Evolutionary conservation across 2,113 vertebrate genomes (phyloP).

Genomic region (Leiothrix lutea): DNA sequence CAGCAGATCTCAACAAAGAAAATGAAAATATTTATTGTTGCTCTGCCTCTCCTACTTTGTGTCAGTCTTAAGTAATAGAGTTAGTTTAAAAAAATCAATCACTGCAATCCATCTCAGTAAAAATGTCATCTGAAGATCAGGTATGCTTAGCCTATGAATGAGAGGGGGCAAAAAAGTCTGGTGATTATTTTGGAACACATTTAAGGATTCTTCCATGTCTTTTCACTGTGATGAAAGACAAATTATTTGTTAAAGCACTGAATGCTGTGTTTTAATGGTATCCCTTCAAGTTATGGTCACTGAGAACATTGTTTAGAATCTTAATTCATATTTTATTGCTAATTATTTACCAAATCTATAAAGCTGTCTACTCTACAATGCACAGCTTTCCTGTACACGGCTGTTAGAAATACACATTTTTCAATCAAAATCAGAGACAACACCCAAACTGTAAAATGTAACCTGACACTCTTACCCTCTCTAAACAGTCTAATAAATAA

Average conservation of each 20-base stretch:
- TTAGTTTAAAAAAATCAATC: neutral
- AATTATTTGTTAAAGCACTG: neutral
- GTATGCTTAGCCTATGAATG: neutral
- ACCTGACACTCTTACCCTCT: neutral
- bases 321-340: neutral
- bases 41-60: neutral
- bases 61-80: neutral
- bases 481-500: conserved; percentile 36
- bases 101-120: neutral
- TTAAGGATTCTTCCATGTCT: neutral
- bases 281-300: neutral
- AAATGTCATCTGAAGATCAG: neutral
- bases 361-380: neutral
- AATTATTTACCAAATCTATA: neutral
- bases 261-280: neutral
- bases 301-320: neutral
- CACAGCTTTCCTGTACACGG: neutral
- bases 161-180: neutral
- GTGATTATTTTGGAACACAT: neutral
- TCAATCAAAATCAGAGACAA: conserved; percentile 1
- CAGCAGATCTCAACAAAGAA: neutral
- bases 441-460: neutral
- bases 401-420: neutral
- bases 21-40: neutral
- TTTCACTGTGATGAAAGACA: neutral